Evolutionary conservation across 2,888 invertebrate genomes (phyloP).

Genomic region (Syrphus vitripennis): DNA sequence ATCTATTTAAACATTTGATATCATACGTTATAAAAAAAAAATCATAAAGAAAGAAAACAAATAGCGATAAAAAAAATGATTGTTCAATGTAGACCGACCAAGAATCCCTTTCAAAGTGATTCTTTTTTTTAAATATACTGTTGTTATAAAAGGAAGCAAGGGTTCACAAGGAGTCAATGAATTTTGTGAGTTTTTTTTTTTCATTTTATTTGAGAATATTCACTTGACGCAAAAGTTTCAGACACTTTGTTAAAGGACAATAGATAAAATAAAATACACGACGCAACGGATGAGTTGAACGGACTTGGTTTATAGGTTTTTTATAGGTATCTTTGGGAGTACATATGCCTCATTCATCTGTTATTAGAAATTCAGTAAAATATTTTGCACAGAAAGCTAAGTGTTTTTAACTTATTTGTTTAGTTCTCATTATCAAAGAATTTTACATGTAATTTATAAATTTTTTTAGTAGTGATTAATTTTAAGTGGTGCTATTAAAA

Average conservation of each 20-base stretch:
- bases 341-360: not conserved
- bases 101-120: not conserved
- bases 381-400: too few relatives aligned
- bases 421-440: too few relatives aligned
- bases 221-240: not conserved
- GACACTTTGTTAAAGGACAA: constrained; percentile 6
- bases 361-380: not conserved
- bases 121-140: not conserved
- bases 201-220: not conserved
- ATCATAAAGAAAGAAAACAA: not conserved
- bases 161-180: not conserved
- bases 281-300: not conserved
- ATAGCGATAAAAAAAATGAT: not conserved
- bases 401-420: too few relatives aligned
- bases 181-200: not conserved
- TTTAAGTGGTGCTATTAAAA: too few relatives aligned
- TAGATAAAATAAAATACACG: not conserved
- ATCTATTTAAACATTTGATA: not conserved
- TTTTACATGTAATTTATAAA: too few relatives aligned
- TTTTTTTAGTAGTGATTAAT: too few relatives aligned
- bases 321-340: not conserved
- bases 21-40: constrained; percentile 14
- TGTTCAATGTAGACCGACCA: not conserved
- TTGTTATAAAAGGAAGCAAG: not conserved
- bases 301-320: not conserved